A percentile compares a stretch with the other conserved stretches of the same genome.
These are phyloP conservation scores for Metacarcinus magister DNA, from an alignment of 2,888 invertebrate genomes.

Conservation along the genomic window DNA sequence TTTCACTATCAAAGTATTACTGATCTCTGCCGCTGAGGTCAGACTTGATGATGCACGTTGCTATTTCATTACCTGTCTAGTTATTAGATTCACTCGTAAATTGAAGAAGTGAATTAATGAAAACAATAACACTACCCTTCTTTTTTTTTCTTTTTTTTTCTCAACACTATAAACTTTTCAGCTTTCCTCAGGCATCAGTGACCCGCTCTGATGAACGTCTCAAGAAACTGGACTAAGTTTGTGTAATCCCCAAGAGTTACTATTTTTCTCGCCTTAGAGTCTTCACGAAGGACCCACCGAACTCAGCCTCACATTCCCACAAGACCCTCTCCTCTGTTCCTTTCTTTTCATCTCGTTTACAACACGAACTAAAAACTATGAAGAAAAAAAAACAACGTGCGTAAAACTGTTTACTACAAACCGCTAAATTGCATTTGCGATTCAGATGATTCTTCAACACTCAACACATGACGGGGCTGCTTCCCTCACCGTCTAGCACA, in stretches of 20 bases:
- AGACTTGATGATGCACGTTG: neutral
- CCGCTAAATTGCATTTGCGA: constrained; percentile 31
- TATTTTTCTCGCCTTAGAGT: neutral
- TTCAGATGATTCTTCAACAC: constrained; percentile 11
- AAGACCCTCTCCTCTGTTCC: neutral
- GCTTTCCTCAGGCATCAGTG: neutral
- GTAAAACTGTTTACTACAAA: neutral
- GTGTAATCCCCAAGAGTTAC: constrained; percentile 33
- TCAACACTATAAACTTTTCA: neutral
- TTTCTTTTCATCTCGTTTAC: neutral
- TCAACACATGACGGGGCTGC: neutral
- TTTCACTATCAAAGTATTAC: neutral
- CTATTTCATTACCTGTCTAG: neutral
- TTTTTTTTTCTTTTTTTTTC: neutral
- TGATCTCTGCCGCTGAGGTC: neutral
- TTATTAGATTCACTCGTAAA: neutral
- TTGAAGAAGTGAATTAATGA: neutral
- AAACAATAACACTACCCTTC: neutral
- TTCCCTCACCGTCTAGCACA: neutral
- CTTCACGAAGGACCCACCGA: neutral
- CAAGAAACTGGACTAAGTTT: neutral
- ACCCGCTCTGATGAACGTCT: neutral
- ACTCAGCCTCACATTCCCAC: constrained; percentile 13
- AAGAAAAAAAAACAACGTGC: neutral
- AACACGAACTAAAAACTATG: neutral